Evolutionary conservation across 2,113 vertebrate species (phyloP).

Genomic region (Hoplias malabaricus): DNA sequence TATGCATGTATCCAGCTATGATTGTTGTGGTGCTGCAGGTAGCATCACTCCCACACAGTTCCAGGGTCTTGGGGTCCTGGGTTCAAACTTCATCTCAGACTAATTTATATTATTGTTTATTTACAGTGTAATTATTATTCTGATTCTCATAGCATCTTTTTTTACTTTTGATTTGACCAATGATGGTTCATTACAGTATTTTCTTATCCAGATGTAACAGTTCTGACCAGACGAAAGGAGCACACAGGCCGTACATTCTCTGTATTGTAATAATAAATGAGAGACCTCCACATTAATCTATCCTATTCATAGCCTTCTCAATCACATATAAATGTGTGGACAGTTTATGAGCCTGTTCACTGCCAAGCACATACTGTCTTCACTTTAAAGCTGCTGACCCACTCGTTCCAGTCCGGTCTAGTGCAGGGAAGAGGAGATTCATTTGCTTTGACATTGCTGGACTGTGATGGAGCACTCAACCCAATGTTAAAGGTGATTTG

Average conservation of each 20-base stretch:
- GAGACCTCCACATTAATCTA: neutral
- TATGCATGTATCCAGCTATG: no score
- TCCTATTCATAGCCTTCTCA: neutral
- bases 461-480: neutral
- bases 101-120: no score
- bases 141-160: no score
- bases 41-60: no score
- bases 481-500: no score
- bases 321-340: neutral
- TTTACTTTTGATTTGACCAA: no score
- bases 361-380: constrained; percentile 37
- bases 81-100: no score
- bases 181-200: no score
- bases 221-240: neutral
- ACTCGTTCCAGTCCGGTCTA: neutral
- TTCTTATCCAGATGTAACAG: neutral
- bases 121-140: no score
- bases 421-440: constrained; percentile 9
- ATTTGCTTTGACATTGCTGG: constrained; percentile 19
- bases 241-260: neutral
- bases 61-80: no score
- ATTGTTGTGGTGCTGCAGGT: no score
- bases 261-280: neutral
- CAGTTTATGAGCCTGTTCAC: neutral
- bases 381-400: neutral